Conservation (phyloP, 2,113 vertebrate genomes). For the Rhea americana region DNA sequence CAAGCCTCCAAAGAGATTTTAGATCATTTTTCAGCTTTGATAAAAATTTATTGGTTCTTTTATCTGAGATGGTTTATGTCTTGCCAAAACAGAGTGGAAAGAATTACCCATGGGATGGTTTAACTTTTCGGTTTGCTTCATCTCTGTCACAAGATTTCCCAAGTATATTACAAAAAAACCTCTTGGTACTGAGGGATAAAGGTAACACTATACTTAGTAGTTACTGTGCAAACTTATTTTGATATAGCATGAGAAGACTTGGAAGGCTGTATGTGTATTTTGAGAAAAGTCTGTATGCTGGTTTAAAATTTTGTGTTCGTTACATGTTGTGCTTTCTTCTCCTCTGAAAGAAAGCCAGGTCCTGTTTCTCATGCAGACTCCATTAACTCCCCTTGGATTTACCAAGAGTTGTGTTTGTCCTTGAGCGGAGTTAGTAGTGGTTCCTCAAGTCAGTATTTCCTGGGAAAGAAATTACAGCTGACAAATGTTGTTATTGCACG, state of each 20-base stretch:
- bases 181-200: slow-evolving; percentile 50
- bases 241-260: slow-evolving; percentile 22
- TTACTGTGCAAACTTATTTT: slow-evolving; percentile 32
- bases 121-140: slow-evolving; percentile 49
- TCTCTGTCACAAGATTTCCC: slow-evolving; percentile 57
- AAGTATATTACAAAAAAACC: slow-evolving; percentile 41
- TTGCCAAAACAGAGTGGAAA: slow-evolving; percentile 40
- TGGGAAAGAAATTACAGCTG: slow-evolving; percentile 57
- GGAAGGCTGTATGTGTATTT: not conserved
- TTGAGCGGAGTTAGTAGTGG: slow-evolving; percentile 24
- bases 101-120: slow-evolving; percentile 29
- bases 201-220: slow-evolving; percentile 32
- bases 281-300: slow-evolving; percentile 18
- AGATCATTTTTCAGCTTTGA: slow-evolving; percentile 4
- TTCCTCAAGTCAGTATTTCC: slow-evolving; percentile 53
- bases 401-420: not conserved
- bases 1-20: not conserved
- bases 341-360: not conserved
- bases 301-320: slow-evolving; percentile 28
- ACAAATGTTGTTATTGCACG: slow-evolving; percentile 38
- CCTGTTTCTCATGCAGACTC: not conserved
- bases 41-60: slow-evolving; percentile 23
- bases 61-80: not conserved
- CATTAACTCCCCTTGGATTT: not conserved
- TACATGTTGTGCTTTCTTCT: slow-evolving; percentile 23